Evolutionary conservation across 2,113 vertebrate species (phyloP).

Genomic region (Anolis carolinensis): DNA sequence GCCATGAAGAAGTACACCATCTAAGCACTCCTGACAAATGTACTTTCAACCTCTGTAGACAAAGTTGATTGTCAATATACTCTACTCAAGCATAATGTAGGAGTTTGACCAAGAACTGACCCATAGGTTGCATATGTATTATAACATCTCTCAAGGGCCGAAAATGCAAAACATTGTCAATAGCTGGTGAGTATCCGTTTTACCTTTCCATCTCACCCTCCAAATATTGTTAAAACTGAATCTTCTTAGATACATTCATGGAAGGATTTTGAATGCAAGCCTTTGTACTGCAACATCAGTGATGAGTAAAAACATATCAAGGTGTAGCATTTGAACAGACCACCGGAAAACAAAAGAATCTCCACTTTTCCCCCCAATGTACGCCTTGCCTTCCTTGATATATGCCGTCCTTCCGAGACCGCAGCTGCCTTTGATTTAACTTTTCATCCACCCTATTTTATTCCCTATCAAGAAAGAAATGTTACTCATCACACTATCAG

Average conservation of each 20-base stretch:
- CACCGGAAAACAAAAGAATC: conserved; percentile 6
- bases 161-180: background rate
- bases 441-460: conserved; percentile 49
- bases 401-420: conserved; percentile 31
- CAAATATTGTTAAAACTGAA: background rate
- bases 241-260: background rate
- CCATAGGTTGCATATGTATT: background rate
- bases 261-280: background rate
- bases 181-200: background rate
- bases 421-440: conserved; percentile 46
- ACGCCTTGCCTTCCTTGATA: background rate
- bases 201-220: background rate
- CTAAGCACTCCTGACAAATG: too few relatives aligned
- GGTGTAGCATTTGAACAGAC: conserved; percentile 39
- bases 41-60: too few relatives aligned
- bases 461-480: conserved; percentile 49
- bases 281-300: conserved; percentile 2
- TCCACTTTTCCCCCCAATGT: background rate
- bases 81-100: too few relatives aligned
- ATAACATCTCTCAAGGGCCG: background rate
- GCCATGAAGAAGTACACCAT: too few relatives aligned
- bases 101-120: too few relatives aligned
- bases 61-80: too few relatives aligned
- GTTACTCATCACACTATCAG: conserved; percentile 45
- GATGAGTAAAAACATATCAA: background rate